phyloP scores from a whole-genome alignment of 1,140 invertebrate genomes.

The Drusus annulatus region DNA sequence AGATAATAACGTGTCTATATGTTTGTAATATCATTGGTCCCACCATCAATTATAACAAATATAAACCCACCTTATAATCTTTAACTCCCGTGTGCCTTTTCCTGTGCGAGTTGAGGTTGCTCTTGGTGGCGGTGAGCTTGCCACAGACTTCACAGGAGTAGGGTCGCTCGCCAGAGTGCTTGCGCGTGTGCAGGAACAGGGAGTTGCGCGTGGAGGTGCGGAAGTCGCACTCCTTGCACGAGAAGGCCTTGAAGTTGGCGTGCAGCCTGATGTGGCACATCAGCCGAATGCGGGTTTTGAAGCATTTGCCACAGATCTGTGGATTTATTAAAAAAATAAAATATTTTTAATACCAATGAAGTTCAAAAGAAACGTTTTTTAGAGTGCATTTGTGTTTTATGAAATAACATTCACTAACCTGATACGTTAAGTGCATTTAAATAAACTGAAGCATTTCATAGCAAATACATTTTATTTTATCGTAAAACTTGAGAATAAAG shows the following conservation, averaged over 20 bases:
- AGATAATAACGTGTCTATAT: too few relatives aligned
- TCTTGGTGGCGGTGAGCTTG: slow-evolving; percentile 64
- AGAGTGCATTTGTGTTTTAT: too few relatives aligned
- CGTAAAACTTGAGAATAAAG: too few relatives aligned
- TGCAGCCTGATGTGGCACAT: slow-evolving; percentile 30
- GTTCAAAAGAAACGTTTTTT: too few relatives aligned
- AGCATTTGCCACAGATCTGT: slow-evolving; percentile 29
- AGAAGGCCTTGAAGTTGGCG: slow-evolving; percentile 26
- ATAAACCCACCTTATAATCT: slow-evolving; percentile 64
- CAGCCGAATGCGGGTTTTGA: slow-evolving; percentile 29
- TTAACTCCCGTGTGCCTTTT: slow-evolving; percentile 66
- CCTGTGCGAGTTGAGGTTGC: slow-evolving; percentile 65
- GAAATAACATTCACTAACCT: too few relatives aligned
- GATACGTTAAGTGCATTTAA: too few relatives aligned
- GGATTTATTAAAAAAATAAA: too few relatives aligned
- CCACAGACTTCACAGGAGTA: slow-evolving; percentile 66
- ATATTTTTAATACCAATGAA: neutral
- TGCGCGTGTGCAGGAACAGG: slow-evolving; percentile 66
- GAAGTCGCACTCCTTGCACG: slow-evolving; percentile 29
- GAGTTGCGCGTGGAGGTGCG: slow-evolving; percentile 49
- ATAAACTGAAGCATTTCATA: too few relatives aligned
- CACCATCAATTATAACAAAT: too few relatives aligned
- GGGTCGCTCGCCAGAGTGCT: slow-evolving; percentile 67
- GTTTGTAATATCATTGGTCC: too few relatives aligned
- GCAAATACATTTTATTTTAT: too few relatives aligned